A percentile compares a stretch with the other conserved stretches of the same genome.
phyloP scores from a whole-genome alignment of 2,113 vertebrate genomes.

The Chaetops frenatus region DNA sequence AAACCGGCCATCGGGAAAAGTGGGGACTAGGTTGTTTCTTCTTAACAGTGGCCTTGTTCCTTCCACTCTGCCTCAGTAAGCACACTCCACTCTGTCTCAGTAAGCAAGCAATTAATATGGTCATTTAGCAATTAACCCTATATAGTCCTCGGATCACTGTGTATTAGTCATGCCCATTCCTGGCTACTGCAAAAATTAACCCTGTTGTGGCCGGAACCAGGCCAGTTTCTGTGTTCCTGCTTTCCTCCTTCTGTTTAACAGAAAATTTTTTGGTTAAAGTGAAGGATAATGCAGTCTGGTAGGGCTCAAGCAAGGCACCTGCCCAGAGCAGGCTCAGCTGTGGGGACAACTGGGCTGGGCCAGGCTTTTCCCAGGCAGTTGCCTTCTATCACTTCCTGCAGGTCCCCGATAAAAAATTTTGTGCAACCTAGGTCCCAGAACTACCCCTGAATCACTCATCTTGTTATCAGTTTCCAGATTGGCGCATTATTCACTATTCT shows the following conservation, averaged over 20 bases:
- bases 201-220: not conserved
- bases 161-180: too few relatives aligned
- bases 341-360: not conserved
- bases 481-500: not conserved
- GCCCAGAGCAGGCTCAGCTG: fast-evolving
- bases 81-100: too few relatives aligned
- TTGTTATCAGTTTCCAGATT: not conserved
- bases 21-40: too few relatives aligned
- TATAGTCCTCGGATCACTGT: too few relatives aligned
- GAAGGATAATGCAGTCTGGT: not conserved
- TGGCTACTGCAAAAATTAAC: not conserved
- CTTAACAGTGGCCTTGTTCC: too few relatives aligned
- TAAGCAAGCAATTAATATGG: too few relatives aligned
- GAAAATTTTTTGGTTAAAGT: not conserved
- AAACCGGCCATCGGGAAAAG: too few relatives aligned
- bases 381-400: not conserved
- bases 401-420: not conserved
- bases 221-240: not conserved
- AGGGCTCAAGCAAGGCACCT: not conserved
- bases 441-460: not conserved
- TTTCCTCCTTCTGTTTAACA: not conserved
- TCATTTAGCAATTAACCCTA: too few relatives aligned
- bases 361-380: not conserved
- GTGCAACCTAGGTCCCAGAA: not conserved
- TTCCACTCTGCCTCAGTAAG: too few relatives aligned